A percentile compares a stretch with the other conserved stretches of the same genome.
Conservation (phyloP, 2,113 vertebrate genomes). For the Prochilodus magdalenae region DNA sequence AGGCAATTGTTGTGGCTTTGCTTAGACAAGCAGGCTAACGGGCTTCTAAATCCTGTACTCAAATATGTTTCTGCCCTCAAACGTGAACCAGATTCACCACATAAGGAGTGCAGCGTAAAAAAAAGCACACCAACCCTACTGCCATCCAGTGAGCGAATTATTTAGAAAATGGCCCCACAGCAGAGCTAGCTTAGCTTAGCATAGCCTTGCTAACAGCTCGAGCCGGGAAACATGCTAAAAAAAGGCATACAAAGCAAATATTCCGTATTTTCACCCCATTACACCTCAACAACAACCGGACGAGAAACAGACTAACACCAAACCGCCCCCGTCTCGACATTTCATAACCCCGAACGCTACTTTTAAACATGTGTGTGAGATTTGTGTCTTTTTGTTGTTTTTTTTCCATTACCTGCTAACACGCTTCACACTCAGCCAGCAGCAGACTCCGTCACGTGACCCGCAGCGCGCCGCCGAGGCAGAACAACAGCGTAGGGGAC, state of each 20-base stretch:
- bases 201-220: constrained; percentile 57
- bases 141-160: constrained; percentile 5
- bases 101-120: not conserved
- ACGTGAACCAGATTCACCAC: not conserved
- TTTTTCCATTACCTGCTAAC: constrained; percentile 79
- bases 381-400: constrained; percentile 47
- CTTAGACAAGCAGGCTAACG: constrained; percentile 22
- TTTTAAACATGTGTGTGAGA: constrained; percentile 30
- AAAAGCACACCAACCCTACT: not conserved
- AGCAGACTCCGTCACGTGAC: constrained; percentile 82
- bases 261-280: not conserved
- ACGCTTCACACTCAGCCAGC: constrained; percentile 76
- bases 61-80: constrained; percentile 48
- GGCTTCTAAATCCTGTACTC: constrained; percentile 55
- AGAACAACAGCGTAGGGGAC: constrained; percentile 43
- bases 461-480: constrained; percentile 62
- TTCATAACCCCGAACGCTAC: not conserved
- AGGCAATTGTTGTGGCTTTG: constrained; percentile 48
- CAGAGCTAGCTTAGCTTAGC: not conserved
- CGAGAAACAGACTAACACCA: not conserved
- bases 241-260: constrained; percentile 46
- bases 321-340: too few relatives aligned
- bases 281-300: not conserved
- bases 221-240: constrained; percentile 72
- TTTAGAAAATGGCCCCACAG: constrained; percentile 66